phyloP scores from a whole-genome alignment of 2,888 invertebrate genomes.

The Ditylenchus weischeri region DNA sequence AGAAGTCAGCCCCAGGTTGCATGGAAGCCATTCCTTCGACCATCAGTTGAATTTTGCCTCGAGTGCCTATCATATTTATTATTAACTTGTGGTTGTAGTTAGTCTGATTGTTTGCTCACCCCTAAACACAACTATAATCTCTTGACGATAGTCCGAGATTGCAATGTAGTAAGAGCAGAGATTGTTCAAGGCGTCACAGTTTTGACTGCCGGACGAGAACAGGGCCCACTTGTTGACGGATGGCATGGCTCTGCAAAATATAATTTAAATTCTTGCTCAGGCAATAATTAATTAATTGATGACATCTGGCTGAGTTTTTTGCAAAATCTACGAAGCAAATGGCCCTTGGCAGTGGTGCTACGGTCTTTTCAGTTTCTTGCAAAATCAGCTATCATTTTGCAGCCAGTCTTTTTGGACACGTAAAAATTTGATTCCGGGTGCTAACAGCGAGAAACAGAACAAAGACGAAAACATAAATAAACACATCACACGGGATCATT shows the following conservation, averaged over 20 bases:
- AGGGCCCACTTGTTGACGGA: constrained; percentile 8
- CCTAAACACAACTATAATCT: constrained; percentile 48
- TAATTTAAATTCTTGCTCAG: too few species aligned
- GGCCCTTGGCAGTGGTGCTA: too few species aligned
- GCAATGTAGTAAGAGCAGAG: constrained; percentile 43
- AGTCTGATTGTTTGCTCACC: background rate
- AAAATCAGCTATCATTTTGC: too few species aligned
- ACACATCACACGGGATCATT: too few species aligned
- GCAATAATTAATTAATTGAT: too few species aligned
- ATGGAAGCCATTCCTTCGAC: constrained; percentile 48
- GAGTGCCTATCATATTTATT: constrained; percentile 27
- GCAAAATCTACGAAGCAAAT: too few species aligned
- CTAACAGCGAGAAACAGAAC: too few species aligned
- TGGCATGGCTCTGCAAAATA: constrained; percentile 2
- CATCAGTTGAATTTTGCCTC: constrained; percentile 45
- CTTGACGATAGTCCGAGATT: constrained; percentile 36
- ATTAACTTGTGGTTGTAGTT: background rate
- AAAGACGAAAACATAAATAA: too few species aligned
- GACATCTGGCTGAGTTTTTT: too few species aligned
- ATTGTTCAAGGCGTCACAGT: constrained; percentile 32
- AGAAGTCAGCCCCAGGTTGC: constrained; percentile 44
- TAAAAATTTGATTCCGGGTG: too few species aligned
- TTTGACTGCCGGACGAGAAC: constrained; percentile 14
- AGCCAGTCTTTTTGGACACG: too few species aligned
- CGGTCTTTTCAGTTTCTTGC: too few species aligned